These are phyloP conservation scores for Coelogynopora nodosa DNA, from an alignment of 2,888 invertebrate species.

Conservation along the genomic window DNA sequence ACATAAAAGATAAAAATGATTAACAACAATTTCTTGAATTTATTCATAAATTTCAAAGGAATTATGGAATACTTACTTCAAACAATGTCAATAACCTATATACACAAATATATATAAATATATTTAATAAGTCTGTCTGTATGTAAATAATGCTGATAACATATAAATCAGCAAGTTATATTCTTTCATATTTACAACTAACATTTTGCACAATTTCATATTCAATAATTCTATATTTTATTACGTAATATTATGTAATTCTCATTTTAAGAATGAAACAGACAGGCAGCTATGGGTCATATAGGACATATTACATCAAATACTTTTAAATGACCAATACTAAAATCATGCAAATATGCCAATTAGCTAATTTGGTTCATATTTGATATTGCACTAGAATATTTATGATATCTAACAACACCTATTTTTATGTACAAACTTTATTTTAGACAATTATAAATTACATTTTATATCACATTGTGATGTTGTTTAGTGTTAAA, in stretches of 20 bases:
- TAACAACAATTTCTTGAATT: background rate
- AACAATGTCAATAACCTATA: background rate
- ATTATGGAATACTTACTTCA: background rate
- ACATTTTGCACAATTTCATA: background rate
- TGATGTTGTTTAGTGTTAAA: background rate
- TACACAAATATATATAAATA: background rate
- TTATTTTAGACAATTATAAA: background rate
- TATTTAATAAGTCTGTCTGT: background rate
- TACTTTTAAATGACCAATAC: background rate
- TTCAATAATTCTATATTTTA: background rate
- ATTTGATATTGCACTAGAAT: background rate
- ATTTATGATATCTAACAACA: background rate
- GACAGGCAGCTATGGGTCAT: background rate
- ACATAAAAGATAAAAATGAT: background rate
- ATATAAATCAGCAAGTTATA: background rate
- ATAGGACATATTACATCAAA: background rate
- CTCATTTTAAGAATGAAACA: background rate
- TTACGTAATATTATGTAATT: background rate
- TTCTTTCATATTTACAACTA: background rate
- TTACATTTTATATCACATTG: background rate
- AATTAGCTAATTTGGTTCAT: background rate
- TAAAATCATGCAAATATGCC: background rate
- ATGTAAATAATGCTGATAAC: background rate
- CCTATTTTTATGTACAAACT: background rate
- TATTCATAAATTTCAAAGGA: background rate